Conservation (phyloP, 2,797 vertebrate genomes). For the Hydrophis major region DNA sequence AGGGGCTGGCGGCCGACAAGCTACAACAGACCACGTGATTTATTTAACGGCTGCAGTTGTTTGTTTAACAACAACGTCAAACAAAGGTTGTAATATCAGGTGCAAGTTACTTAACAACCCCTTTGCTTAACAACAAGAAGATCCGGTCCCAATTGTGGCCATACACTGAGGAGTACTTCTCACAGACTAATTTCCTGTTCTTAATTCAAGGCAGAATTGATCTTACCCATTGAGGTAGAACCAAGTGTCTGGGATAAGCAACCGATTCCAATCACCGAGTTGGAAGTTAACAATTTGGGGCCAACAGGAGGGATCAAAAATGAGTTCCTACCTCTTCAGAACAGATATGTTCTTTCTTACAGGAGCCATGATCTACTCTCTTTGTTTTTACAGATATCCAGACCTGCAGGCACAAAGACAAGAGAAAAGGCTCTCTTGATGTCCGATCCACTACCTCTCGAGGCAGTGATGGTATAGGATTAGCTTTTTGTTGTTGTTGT, state of each 20-base stretch:
- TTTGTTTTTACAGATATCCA: conserved; percentile 81
- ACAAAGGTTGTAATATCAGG: too few species aligned
- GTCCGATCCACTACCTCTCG: conserved; percentile 86
- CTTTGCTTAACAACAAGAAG: too few species aligned
- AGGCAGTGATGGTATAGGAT: conserved; percentile 87
- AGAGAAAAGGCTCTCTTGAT: conserved; percentile 93
- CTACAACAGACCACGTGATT: too few species aligned
- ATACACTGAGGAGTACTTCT: too few species aligned
- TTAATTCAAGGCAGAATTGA: not conserved
- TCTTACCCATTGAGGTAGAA: not conserved
- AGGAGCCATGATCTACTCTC: not conserved
- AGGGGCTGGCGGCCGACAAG: too few species aligned
- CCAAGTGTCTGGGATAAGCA: not conserved
- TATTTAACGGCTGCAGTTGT: too few species aligned
- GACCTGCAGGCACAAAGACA: conserved; percentile 88
- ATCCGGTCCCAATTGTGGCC: too few species aligned
- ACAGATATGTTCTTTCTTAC: not conserved
- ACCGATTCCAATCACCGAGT: not conserved
- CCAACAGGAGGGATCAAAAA: accelerated
- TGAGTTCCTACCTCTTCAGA: not conserved
- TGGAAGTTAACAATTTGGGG: not conserved
- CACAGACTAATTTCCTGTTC: not conserved
- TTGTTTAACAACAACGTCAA: too few species aligned
- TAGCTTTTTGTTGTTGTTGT: not conserved
- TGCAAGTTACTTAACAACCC: too few species aligned